Evolutionary conservation across 1,140 invertebrate genomes (phyloP), one percentile per base, ranked within the genome.

Genomic region (Nasonia giraulti): DNA sequence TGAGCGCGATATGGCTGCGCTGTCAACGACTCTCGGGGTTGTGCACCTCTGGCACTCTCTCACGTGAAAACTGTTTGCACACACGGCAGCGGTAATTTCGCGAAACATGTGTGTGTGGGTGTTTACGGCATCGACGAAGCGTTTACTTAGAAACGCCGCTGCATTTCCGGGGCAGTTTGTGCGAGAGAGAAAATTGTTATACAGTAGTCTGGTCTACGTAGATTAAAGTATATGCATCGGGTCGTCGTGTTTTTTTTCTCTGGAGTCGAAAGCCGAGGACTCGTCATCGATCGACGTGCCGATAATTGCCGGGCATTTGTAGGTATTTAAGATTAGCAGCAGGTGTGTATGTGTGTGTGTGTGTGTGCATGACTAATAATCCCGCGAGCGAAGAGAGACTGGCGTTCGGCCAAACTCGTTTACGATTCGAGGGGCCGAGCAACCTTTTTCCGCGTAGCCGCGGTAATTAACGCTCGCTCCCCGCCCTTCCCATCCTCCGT

Each of bases 1-100:
- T 78, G 50, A 76, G 55, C 37, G 23, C n/a, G 75, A 78, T 77
- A 83, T 69, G 55, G 55, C 55, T 62, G 17, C 17, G 55, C 55
- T 62, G 75, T 83, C 81, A 77, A 83, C 55, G n/a, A 83, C 74
- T 83, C 74, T 44, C 17, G 68, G 44, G 40, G 66, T 69, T 75
- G 31, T 78, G 37, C 74, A 78, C 75, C 75, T 68, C 40, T 31
- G 27, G 2, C 27, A 14, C 31, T 14, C n/a, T 27, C 11, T 68
- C 66, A 2, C 23, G 55, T 6, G 55, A 62, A 62, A 62, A 62
- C 7, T 62, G 5, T 17, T 7, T 44, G 8, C 8, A 10, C 8
- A 44, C 1, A 44, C 40, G 40, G 1, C 55, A 7, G 55, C 3
- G 55, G 55, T 62, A n/a, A n/a, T n/a, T n/a, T n/a, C n/a, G n/a